phyloP scores from a whole-genome alignment of 2,888 invertebrate species.

The Merodon equestris region DNA sequence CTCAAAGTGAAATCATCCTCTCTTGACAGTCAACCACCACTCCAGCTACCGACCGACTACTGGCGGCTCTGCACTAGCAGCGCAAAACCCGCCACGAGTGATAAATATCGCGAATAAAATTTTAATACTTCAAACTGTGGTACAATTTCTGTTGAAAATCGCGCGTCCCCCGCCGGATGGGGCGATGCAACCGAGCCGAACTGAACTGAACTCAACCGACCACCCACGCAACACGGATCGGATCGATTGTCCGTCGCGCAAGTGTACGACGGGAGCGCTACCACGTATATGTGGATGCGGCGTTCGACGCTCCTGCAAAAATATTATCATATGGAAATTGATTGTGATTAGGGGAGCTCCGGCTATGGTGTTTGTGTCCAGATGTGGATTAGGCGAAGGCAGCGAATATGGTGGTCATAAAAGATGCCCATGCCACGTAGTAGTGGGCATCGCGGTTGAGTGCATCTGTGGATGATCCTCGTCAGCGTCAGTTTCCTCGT shows the following conservation, averaged over 20 bases:
- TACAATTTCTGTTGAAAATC: slow-evolving; percentile 66
- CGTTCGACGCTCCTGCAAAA: slow-evolving; percentile 63
- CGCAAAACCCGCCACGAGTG: slow-evolving; percentile 52
- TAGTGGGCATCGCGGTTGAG: slow-evolving; percentile 13
- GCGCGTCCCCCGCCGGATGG: slow-evolving; percentile 53
- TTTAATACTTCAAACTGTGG: slow-evolving; percentile 68
- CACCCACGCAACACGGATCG: slow-evolving; percentile 61
- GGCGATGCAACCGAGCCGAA: slow-evolving; percentile 37
- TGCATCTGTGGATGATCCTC: slow-evolving; percentile 22
- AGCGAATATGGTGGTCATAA: slow-evolving; percentile 64
- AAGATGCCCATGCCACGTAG: slow-evolving; percentile 38
- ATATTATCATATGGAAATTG: slow-evolving; percentile 74
- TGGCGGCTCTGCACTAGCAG: slow-evolving; percentile 4
- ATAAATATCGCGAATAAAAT: slow-evolving; percentile 68
- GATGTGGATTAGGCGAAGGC: slow-evolving; percentile 65
- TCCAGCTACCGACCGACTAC: slow-evolving; percentile 9
- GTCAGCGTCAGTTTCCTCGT: slow-evolving; percentile 45
- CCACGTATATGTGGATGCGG: slow-evolving; percentile 16
- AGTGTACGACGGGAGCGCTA: slow-evolving; percentile 64
- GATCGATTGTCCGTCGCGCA: slow-evolving; percentile 13
- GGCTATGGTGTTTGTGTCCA: slow-evolving; percentile 61
- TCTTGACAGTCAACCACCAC: slow-evolving; percentile 22
- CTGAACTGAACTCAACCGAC: too few species aligned
- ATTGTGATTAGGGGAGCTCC: slow-evolving; percentile 59
- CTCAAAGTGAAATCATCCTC: slow-evolving; percentile 61